phyloP scores from a whole-genome alignment of 2,797 vertebrate genomes.

The Petrocephalus schoutedeni region DNA sequence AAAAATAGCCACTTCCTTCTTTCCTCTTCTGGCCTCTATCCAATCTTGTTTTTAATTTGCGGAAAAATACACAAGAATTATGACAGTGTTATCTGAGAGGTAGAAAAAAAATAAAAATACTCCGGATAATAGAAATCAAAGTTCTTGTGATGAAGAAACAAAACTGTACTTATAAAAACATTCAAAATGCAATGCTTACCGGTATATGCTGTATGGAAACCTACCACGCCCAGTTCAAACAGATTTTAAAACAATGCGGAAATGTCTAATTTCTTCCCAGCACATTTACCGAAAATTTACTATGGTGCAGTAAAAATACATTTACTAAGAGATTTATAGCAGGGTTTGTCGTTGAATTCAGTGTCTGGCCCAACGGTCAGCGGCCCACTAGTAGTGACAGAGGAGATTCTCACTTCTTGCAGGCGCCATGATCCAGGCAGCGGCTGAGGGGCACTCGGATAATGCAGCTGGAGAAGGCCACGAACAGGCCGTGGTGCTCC shows the following conservation, averaged over 20 bases:
- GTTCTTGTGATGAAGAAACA: not conserved
- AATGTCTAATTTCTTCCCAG: not conserved
- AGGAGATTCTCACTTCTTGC: constrained; percentile 69
- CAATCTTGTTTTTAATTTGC: constrained; percentile 66
- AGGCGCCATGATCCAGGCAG: constrained; percentile 67
- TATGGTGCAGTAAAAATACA: not conserved
- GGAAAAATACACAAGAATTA: constrained; percentile 30
- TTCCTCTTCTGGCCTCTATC: constrained; percentile 39
- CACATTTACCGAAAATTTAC: not conserved
- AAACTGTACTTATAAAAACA: constrained; percentile 28
- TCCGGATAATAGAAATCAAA: not conserved
- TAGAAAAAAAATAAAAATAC: constrained; percentile 5
- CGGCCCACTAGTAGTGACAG: not conserved
- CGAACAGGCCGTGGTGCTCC: constrained; percentile 75
- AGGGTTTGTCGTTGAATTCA: not conserved
- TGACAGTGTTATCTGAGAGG: constrained; percentile 19
- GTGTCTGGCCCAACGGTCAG: not conserved
- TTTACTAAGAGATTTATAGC: not conserved
- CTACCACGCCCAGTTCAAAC: not conserved
- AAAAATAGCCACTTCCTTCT: constrained; percentile 31
- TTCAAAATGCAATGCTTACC: not conserved
- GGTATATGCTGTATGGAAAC: not conserved
- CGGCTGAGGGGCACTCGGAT: constrained; percentile 77
- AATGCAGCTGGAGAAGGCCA: constrained; percentile 81
- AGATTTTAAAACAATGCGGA: not conserved